Conservation (phyloP, 2,797 vertebrate genomes). For the Pelochelys cantorii region DNA sequence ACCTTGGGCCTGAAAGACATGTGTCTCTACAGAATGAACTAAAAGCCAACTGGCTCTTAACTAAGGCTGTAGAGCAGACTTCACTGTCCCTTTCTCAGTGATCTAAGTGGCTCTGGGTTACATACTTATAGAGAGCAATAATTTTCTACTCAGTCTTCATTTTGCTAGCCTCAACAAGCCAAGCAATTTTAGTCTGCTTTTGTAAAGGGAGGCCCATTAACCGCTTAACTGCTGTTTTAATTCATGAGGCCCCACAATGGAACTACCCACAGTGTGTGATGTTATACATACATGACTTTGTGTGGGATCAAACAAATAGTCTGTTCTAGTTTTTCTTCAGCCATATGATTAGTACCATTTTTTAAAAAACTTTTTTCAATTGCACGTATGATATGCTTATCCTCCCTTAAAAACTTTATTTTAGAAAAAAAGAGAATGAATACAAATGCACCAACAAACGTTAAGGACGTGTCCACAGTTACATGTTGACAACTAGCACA, state of each 20-base stretch:
- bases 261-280: not conserved
- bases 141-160: not conserved
- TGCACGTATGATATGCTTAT: not conserved
- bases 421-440: constrained; percentile 23
- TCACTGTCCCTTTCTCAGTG: no score
- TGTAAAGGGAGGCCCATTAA: not conserved
- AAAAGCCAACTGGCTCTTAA: no score
- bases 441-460: constrained; percentile 22
- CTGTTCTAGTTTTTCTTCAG: not conserved
- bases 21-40: no score
- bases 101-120: no score
- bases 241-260: not conserved
- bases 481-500: constrained; percentile 11
- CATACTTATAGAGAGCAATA: not conserved
- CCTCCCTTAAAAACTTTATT: constrained; percentile 43
- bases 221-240: not conserved
- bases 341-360: not conserved
- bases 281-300: not conserved
- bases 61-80: no score
- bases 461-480: not conserved
- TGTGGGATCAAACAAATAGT: not conserved
- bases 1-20: no score
- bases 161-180: not conserved
- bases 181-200: not conserved
- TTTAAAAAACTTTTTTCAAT: not conserved